Conservation (phyloP, 1,140 invertebrate genomes). For the Coptotermes formosanus region DNA sequence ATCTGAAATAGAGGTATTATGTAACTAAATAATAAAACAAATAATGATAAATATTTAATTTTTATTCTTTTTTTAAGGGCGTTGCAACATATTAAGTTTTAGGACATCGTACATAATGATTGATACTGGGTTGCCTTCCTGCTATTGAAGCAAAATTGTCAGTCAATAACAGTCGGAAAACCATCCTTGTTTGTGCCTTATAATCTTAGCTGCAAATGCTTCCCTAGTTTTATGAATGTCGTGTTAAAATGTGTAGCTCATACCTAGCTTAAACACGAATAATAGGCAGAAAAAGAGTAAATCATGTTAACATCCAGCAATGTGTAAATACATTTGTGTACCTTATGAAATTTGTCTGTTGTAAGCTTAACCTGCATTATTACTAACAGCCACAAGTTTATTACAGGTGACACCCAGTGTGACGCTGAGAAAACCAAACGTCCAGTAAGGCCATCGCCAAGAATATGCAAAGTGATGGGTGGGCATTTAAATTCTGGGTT, state of each 20-base stretch:
- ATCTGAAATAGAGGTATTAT: too few species aligned
- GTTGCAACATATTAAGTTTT: neutral
- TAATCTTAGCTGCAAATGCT: constrained; percentile 36
- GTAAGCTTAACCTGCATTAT: too few species aligned
- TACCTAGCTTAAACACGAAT: constrained; percentile 33
- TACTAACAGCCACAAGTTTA: too few species aligned
- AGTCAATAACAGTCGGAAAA: constrained; percentile 35
- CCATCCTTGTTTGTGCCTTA: constrained; percentile 38
- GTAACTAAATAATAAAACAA: too few species aligned
- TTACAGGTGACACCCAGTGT: too few species aligned
- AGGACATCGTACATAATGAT: neutral
- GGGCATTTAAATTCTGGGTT: too few species aligned
- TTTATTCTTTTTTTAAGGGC: neutral
- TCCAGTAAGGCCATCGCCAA: too few species aligned
- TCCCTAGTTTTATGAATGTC: constrained; percentile 36
- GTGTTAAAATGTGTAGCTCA: constrained; percentile 34
- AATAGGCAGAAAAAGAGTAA: constrained; percentile 30
- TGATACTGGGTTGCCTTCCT: constrained; percentile 32
- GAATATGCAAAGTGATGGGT: too few species aligned
- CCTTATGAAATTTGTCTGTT: neutral
- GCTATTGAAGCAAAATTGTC: constrained; percentile 25
- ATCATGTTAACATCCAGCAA: constrained; percentile 25
- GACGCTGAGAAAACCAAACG: too few species aligned
- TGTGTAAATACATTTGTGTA: constrained; percentile 27
- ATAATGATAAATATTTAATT: neutral